Percentiles rank a stretch among this genome's conserved stretches.
Evolutionary conservation across 2,797 vertebrate species (phyloP).

Genomic region (Pangasius mekongensis): DNA sequence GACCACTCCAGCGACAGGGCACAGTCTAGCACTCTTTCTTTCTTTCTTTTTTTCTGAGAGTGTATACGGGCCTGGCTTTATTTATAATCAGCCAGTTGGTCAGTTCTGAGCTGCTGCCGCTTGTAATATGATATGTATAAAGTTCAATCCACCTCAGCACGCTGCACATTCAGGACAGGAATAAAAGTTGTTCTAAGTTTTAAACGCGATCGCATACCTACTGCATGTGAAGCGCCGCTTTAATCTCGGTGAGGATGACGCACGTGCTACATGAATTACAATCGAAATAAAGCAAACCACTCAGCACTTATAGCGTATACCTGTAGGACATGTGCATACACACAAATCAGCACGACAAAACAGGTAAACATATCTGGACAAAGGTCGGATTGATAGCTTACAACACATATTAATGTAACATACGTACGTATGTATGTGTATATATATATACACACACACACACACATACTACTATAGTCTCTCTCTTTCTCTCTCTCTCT

Average conservation of each 20-base stretch:
- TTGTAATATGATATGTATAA: neutral
- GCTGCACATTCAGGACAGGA: neutral
- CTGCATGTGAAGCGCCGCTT: neutral
- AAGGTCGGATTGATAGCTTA: neutral
- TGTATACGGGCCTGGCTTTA: neutral
- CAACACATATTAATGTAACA: too few relatives aligned
- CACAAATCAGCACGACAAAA: neutral
- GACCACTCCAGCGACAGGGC: neutral
- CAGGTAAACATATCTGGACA: neutral
- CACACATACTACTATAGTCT: too few relatives aligned
- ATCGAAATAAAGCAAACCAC: neutral
- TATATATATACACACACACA: too few relatives aligned
- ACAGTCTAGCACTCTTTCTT: neutral
- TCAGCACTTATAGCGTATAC: neutral
- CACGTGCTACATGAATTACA: neutral
- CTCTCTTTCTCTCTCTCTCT: too few relatives aligned
- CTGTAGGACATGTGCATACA: too few relatives aligned
- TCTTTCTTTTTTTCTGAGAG: neutral
- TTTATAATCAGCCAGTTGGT: neutral
- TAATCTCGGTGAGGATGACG: neutral
- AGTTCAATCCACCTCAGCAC: too few relatives aligned
- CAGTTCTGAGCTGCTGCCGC: neutral
- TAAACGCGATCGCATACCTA: neutral
- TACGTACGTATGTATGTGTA: too few relatives aligned
- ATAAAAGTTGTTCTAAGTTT: neutral